Base-by-base conservation (phyloP, 2,797 vertebrate species). In the Crypturellus tataupa region DNA sequence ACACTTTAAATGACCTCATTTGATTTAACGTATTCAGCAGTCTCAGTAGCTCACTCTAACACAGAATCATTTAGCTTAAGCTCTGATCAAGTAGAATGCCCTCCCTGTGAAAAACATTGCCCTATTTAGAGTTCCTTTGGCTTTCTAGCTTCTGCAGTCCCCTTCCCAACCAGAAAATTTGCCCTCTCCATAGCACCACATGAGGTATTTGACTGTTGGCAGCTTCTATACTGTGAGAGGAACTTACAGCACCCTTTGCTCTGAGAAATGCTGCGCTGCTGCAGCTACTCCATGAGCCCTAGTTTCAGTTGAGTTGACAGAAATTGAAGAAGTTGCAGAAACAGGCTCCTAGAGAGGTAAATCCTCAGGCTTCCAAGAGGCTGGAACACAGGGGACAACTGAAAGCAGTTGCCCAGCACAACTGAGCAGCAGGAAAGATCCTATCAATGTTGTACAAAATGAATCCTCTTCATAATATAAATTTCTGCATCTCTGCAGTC, bases 1-100 rank as follows among this genome's bases (percentile, higher is more conserved):
- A 84, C 68, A 93, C 56, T 90, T 89, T 35, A 91, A 89, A 80
- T 85, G 27, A 87, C 85, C 72, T 93, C 58, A 80, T 91, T 96
- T 91, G 79, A 76, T 80, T 90, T 86, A 93, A 90, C 70, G 51
- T 37, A 72, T 81, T 86, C 77, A 84, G 49, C 44, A 59, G 49
- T 58, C 80, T 88, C 83, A 67, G 53, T 56, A 83, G 47, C 59
- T 94, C 33, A 40, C 23, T 73, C 64, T 12, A 59, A 91, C 76
- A 91, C 25, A 91, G 73, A 85, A 67, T n/a, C 17, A 81, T 64
- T 91, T 77, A 64, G 49, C 63, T 92, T 80, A 65, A 62, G 37
- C 12, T 89, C 59, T 91, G 63, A 91, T 76, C 53, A 49, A 78
- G 35, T 51, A 91, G 73, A n/a, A n/a, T n/a, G n/a, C n/a, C n/a